phyloP scores from a whole-genome alignment of 2,113 vertebrate genomes.

The Amblyornis subalaris region DNA sequence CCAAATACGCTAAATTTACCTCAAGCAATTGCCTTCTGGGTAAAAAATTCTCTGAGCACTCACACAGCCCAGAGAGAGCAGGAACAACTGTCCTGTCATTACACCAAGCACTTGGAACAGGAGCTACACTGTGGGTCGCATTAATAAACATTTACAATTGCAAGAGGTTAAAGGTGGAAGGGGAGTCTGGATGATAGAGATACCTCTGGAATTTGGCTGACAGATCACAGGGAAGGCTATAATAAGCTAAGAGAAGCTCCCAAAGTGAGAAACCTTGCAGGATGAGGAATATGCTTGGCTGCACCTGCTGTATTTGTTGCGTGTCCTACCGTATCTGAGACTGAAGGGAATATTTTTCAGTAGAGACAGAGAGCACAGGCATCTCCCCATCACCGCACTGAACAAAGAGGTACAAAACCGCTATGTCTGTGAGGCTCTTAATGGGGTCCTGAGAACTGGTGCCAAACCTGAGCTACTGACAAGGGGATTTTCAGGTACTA shows the following conservation, averaged over 20 bases:
- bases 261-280: neutral
- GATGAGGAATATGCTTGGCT: neutral
- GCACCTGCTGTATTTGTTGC: neutral
- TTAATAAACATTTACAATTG: neutral
- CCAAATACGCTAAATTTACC: neutral
- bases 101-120: neutral
- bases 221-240: neutral
- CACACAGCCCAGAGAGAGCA: neutral
- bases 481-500: accelerated
- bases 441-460: accelerated
- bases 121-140: neutral
- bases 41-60: neutral
- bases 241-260: neutral
- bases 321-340: neutral
- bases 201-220: neutral
- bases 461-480: neutral
- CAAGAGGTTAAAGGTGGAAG: slow-evolving; percentile 24
- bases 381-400: neutral
- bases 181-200: neutral
- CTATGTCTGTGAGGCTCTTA: neutral
- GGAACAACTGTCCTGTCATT: neutral
- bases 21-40: neutral
- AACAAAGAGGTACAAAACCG: neutral
- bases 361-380: neutral
- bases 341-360: neutral